Conservation (phyloP, 2,888 invertebrate species). For the Trisateles emortualis region DNA sequence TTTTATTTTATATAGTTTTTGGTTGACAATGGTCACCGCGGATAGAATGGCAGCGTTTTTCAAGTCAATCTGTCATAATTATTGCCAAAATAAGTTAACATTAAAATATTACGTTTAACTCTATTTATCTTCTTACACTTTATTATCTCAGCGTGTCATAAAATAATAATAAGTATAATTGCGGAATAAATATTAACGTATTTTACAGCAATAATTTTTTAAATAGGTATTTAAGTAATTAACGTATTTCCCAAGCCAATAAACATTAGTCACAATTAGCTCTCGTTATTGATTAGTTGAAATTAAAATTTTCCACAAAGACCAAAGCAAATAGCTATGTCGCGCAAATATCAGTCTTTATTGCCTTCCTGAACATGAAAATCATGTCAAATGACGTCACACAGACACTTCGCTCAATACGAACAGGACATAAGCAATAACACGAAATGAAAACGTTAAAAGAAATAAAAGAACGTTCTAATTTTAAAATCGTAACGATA, state of each 20-base stretch:
- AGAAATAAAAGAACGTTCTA: slow-evolving; percentile 70
- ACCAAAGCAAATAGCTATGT: slow-evolving; percentile 19
- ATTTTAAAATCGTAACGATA: slow-evolving; percentile 74
- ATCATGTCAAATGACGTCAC: slow-evolving; percentile 48
- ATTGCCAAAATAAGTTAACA: background rate
- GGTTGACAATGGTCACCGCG: too few relatives aligned
- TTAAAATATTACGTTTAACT: background rate
- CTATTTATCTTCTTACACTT: background rate
- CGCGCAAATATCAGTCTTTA: slow-evolving; percentile 38
- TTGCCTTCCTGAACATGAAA: slow-evolving; percentile 47
- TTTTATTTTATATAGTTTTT: too few relatives aligned
- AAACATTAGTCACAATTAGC: slow-evolving; percentile 31
- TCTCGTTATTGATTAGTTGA: slow-evolving; percentile 23
- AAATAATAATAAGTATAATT: background rate
- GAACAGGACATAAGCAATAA: slow-evolving; percentile 56
- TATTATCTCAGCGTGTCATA: background rate
- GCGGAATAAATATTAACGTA: background rate
- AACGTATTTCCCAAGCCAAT: slow-evolving; percentile 27
- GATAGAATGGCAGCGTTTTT: background rate
- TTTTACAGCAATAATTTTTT: background rate
- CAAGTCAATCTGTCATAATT: background rate
- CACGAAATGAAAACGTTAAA: slow-evolving; percentile 52
- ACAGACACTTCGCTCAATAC: slow-evolving; percentile 47
- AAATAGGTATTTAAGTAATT: slow-evolving; percentile 22
- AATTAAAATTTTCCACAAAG: slow-evolving; percentile 26